These are phyloP conservation scores for Canis aureus DNA, from an alignment of 2,113 vertebrate genomes.

Conservation along the genomic window DNA sequence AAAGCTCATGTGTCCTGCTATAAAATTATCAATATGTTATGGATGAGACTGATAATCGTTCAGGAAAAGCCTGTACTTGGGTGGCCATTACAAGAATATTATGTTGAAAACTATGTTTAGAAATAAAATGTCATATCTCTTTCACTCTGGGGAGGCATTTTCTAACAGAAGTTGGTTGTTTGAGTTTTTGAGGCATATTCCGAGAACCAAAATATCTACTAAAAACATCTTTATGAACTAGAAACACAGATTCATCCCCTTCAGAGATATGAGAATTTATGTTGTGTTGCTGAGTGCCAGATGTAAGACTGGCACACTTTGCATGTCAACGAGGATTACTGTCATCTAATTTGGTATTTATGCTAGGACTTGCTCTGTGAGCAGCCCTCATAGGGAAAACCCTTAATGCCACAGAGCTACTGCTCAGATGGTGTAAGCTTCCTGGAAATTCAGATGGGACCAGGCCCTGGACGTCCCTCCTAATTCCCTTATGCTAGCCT, in stretches of 20 bases:
- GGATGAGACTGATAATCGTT: neutral
- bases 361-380: neutral
- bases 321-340: slow-evolving; percentile 65
- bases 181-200: neutral
- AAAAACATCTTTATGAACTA: slow-evolving; percentile 64
- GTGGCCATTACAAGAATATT: neutral
- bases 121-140: neutral
- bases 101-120: neutral
- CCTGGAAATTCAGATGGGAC: neutral
- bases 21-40: neutral
- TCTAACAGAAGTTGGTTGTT: neutral
- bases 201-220: slow-evolving; percentile 14
- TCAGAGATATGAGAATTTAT: slow-evolving; percentile 64
- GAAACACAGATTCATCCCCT: slow-evolving; percentile 40
- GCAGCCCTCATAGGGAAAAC: neutral
- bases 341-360: slow-evolving; percentile 47
- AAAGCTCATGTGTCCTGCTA: neutral
- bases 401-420: neutral
- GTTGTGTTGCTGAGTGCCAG: neutral
- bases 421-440: neutral
- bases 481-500: neutral
- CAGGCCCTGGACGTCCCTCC: neutral
- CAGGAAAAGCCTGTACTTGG: neutral
- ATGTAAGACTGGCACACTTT: slow-evolving; percentile 44
- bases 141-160: neutral